Conservation (phyloP, 2,888 invertebrate genomes). For the Drosophila ustulata region DNA sequence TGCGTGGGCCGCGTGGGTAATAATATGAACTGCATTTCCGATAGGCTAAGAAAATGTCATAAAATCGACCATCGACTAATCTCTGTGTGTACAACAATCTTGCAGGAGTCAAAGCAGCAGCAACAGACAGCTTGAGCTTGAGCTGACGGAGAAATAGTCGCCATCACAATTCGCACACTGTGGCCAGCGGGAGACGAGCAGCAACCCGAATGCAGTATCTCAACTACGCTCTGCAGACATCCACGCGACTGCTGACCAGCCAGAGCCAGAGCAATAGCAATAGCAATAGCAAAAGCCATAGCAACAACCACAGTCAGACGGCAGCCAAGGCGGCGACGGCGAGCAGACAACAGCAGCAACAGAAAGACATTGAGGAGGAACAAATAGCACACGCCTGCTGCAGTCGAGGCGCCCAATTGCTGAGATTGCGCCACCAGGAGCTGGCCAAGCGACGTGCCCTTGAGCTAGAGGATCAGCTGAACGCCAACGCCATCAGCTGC, state of each 20-base stretch:
- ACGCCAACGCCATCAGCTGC: constrained; percentile 49
- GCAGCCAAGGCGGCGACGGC: constrained; percentile 20
- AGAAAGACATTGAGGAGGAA: constrained; percentile 45
- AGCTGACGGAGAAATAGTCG: neutral
- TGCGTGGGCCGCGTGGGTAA: constrained; percentile 12
- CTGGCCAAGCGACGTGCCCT: constrained; percentile 63
- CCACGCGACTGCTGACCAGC: constrained; percentile 82
- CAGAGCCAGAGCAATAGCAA: constrained; percentile 63
- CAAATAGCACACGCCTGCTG: constrained; percentile 71
- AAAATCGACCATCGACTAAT: constrained; percentile 36
- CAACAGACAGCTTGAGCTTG: too few species aligned
- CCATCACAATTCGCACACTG: constrained; percentile 66
- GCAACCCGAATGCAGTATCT: constrained; percentile 84
- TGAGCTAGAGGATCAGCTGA: constrained; percentile 69
- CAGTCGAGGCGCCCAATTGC: constrained; percentile 73
- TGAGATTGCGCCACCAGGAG: constrained; percentile 72
- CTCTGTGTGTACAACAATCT: constrained; percentile 30
- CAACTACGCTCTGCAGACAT: constrained; percentile 83
- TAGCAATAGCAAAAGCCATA: constrained; percentile 45
- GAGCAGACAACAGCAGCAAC: constrained; percentile 14
- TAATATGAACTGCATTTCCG: constrained; percentile 20
- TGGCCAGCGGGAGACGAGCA: constrained; percentile 73
- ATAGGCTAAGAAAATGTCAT: constrained; percentile 11
- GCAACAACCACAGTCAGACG: constrained; percentile 29
- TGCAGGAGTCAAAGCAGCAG: constrained; percentile 27